Evolutionary conservation across 2,113 vertebrate genomes (phyloP), one percentile per base, ranked within the genome.

Genomic region (Nipponia nippon): DNA sequence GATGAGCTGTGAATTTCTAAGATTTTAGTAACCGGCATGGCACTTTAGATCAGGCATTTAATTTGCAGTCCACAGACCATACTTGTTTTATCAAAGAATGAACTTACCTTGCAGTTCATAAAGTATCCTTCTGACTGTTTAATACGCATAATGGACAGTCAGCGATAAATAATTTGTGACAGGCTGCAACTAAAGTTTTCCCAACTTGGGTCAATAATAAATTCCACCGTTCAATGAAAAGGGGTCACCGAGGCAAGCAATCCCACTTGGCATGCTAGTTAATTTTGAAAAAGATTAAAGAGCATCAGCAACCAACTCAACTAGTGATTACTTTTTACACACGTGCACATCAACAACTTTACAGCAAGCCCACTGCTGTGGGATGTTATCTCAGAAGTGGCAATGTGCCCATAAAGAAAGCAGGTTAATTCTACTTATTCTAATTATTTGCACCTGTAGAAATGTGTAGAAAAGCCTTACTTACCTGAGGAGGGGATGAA

Each of bases 401-500:
- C 71, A 63, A 17, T 0, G 7, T 22, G 9, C 4, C 38, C 72
- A 14, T 4, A 7, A 58, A 40, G 9, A 42, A 67, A 53, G 6
- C 0, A 13, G 7, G 13, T 90, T 46, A 17, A 61, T 61, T 94
- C 55, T 3, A 8, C 5, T 83, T n/a, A 14, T 32, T 55, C 22
- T 10, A 2, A 52, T 9, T 16, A 30, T 87, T 47, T 56, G 15
- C 49, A 55, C 30, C 36, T 49, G 20, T 7, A 53, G 21, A 22
- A 73, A 59, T 0, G 38, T 0, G 7, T 2, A 89, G 36, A 34
- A 44, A 58, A 82, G 5, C 1, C 76, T 92, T 98, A 98, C 96
- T 95, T 98, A 99, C 99, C 99, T 99, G 93, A 99, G 98, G 87
- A 99, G 98, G 40, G 99, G 99, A 95, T 99, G 99, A 85, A 99